Evolutionary conservation across 2,113 vertebrate genomes (phyloP), one percentile per base, ranked within the genome.

Genomic region (Nibea albiflora): DNA sequence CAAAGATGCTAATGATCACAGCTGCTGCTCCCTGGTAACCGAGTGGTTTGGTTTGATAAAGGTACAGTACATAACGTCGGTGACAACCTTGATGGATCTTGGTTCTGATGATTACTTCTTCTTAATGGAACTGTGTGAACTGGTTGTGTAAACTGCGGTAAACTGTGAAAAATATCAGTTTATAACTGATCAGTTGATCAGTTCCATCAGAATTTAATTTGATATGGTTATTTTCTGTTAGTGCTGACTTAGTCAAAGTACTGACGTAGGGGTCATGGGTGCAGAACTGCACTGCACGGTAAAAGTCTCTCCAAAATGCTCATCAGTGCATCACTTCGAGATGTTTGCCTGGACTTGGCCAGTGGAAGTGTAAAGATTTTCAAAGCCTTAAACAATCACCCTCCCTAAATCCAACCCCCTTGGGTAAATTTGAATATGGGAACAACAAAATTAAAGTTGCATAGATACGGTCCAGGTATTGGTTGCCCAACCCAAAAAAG

Each of bases 401-500:
- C 22, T 24, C 75, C 15, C 3, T 26, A 49, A 49, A 28, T 15
- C 47, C 10, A 53, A 31, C 31, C 28, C 5, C 7, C 16, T 66
- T 42, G 15, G 7, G 17, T 11, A 39, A 58, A 65, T 68, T 2
- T 69, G 4, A 73, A 68, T 57, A 60, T 61, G 6, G 20, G 58
- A 58, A 42, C 16, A 81, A 52, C 8, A 2, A 62, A 28, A 56
- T 74, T 35, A 17, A 53, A 72, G 63, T 14, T 66, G 31, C 20
- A 66, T 16, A 63, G 39, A 57, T 57, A 17, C 66, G 20, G 54
- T 75, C 44, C 57, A 82, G 46, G 22, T 75, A 70, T 54, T 67
- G 69, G 65, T 53, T 52, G 54, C 19, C 61, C 76, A 80, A 83
- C 56, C 58, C 22, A 22, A 53, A 80, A 83, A 73, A 83, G 49